Evolutionary conservation across 2,113 vertebrate species (phyloP).

Genomic region (Gymnocephalus cernua): DNA sequence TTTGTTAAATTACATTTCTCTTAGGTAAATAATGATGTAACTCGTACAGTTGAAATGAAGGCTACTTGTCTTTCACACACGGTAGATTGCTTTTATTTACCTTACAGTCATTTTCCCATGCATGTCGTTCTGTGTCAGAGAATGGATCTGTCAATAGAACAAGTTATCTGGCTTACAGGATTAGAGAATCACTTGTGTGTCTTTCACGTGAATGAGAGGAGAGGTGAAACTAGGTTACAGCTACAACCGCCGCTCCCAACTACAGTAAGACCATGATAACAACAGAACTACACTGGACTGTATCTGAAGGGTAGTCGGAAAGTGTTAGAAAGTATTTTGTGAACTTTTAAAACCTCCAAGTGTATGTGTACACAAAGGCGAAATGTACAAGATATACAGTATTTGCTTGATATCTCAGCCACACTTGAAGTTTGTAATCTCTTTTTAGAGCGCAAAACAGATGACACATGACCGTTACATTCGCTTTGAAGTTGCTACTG

Average conservation of each 20-base stretch:
- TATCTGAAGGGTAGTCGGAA: not conserved
- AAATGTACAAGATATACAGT: not conserved
- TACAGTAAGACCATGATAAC: not conserved
- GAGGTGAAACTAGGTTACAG: constrained; percentile 29
- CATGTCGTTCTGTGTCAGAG: not conserved
- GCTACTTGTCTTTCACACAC: constrained; percentile 1
- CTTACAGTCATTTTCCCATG: not conserved
- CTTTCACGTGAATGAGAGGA: constrained; percentile 12
- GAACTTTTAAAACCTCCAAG: not conserved
- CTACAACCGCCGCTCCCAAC: not conserved
- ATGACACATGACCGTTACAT: not conserved
- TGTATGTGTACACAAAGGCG: not conserved
- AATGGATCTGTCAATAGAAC: not conserved
- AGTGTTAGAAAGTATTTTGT: not conserved
- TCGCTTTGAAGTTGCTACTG: not conserved
- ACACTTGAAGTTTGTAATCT: not conserved
- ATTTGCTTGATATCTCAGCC: not conserved
- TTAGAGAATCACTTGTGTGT: constrained; percentile 32
- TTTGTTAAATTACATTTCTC: not conserved
- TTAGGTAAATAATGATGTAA: not conserved
- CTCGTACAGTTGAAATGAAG: constrained; percentile 8
- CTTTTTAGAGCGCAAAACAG: not conserved
- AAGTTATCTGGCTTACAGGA: constrained; percentile 18
- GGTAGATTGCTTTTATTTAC: not conserved
- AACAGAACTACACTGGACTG: not conserved